Conservation (phyloP, 1,140 invertebrate genomes). For the Camponotus vicinus region DNA sequence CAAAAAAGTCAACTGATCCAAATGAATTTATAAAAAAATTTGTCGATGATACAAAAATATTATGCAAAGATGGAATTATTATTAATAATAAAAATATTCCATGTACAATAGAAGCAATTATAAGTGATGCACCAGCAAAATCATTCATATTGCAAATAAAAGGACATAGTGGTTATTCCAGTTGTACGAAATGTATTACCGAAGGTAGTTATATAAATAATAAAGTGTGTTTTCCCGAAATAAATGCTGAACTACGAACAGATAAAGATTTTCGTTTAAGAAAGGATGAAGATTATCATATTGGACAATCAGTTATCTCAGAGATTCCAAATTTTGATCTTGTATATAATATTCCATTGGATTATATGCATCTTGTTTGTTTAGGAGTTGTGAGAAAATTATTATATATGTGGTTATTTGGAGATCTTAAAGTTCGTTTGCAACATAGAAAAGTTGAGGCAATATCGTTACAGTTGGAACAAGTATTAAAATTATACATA, state of each 20-base stretch:
- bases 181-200: slow-evolving; percentile 9
- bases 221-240: slow-evolving; percentile 29
- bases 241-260: background rate
- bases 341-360: background rate
- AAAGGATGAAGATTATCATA: background rate
- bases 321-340: slow-evolving; percentile 5
- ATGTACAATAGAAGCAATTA: too few species aligned
- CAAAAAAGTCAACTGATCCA: background rate
- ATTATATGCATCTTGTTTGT: background rate
- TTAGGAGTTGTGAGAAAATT: too few species aligned
- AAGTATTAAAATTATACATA: background rate
- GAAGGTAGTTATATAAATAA: background rate
- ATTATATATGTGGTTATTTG: too few species aligned
- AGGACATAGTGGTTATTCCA: slow-evolving; percentile 8
- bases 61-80: background rate
- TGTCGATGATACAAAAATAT: background rate
- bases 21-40: slow-evolving; percentile 7
- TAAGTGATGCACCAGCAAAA: too few species aligned
- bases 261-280: background rate
- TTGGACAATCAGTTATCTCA: background rate
- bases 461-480: background rate
- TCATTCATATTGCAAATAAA: background rate
- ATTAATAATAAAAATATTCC: background rate
- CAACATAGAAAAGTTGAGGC: background rate
- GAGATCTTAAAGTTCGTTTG: background rate